These are phyloP conservation scores for Odontomachus brunneus DNA, from an alignment of 1,140 invertebrate species.

Conservation along the genomic window DNA sequence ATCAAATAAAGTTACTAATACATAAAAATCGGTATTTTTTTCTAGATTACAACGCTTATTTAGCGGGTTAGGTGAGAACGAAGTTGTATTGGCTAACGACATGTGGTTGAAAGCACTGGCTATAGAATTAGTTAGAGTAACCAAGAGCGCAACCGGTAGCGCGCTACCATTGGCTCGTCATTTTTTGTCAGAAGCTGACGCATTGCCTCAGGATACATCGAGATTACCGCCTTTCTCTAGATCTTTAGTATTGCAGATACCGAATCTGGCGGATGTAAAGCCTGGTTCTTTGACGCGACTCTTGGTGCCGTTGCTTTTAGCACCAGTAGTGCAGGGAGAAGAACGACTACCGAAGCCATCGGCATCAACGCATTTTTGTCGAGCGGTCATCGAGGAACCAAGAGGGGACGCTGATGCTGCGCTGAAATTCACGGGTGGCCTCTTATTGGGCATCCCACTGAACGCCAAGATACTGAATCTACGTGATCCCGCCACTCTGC, in stretches of 20 bases:
- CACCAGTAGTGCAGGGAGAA: constrained; percentile 78
- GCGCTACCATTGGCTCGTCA: constrained; percentile 88
- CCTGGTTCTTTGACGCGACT: constrained; percentile 93
- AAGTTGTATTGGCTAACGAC: constrained; percentile 92
- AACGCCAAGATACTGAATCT: constrained; percentile 95
- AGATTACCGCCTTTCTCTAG: constrained; percentile 89
- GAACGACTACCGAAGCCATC: constrained; percentile 83
- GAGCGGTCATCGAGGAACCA: constrained; percentile 94
- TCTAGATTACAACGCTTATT: constrained; percentile 92
- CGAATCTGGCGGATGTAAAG: constrained; percentile 92
- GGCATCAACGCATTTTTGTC: constrained; percentile 86
- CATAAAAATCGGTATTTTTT: constrained; percentile 40
- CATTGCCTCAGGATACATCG: constrained; percentile 82
- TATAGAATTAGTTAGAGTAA: constrained; percentile 92
- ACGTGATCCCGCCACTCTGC: constrained; percentile 89
- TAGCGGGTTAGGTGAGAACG: constrained; percentile 90
- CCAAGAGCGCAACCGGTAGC: constrained; percentile 87
- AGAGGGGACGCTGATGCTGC: constrained; percentile 92
- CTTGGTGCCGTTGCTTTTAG: constrained; percentile 91
- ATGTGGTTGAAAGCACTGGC: constrained; percentile 94
- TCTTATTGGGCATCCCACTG: constrained; percentile 93
- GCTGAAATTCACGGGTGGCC: constrained; percentile 96
- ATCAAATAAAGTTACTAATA: too few species aligned
- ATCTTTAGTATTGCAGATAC: constrained; percentile 91
- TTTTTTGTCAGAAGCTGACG: constrained; percentile 88